These are phyloP conservation scores for Coreoperca whiteheadi DNA, from an alignment of 2,113 vertebrate species.

Conservation along the genomic window DNA sequence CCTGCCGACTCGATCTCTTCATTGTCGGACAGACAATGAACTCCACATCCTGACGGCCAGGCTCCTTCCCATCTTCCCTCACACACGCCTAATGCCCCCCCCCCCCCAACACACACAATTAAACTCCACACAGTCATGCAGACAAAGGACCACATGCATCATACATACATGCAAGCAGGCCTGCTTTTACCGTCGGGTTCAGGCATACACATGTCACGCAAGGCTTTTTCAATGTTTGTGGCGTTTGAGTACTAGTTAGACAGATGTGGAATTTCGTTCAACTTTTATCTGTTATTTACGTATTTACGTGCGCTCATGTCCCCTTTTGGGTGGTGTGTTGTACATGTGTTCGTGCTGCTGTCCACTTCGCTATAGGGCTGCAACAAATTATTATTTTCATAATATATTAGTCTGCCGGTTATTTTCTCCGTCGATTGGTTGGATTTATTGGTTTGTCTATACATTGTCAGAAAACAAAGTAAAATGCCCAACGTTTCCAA, in stretches of 20 bases:
- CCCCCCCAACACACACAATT: constrained; percentile 25
- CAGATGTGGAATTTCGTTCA: neutral
- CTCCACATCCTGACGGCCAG: constrained; percentile 75
- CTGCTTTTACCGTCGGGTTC: neutral
- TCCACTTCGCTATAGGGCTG: neutral
- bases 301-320: neutral
- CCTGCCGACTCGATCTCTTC: constrained; percentile 81
- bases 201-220: neutral
- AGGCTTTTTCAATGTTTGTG: neutral
- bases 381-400: neutral
- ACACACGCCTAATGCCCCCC: constrained; percentile 26
- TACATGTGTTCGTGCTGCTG: neutral
- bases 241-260: neutral
- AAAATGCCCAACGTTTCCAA: neutral
- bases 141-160: constrained; percentile 34
- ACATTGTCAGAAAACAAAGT: neutral
- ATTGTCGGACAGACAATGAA: constrained; percentile 84
- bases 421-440: neutral
- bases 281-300: neutral
- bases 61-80: constrained; percentile 68
- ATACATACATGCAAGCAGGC: neutral
- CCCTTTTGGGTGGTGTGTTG: neutral
- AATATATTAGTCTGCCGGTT: neutral
- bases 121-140: constrained; percentile 25
- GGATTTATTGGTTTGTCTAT: neutral